phyloP scores from a whole-genome alignment of 2,797 vertebrate species.

The Loris lydekkerianus region DNA sequence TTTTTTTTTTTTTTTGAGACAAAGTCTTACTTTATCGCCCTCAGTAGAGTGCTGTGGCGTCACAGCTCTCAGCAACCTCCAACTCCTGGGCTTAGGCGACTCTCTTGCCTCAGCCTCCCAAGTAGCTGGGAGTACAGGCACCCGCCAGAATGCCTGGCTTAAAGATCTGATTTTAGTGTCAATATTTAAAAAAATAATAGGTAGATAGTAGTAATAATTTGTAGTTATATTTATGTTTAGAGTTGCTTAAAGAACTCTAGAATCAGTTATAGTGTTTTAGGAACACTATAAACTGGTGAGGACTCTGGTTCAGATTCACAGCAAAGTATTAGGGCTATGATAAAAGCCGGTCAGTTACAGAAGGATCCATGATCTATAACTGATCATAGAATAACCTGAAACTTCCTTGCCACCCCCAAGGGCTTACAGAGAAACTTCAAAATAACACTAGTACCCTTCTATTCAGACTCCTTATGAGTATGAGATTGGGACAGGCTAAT shows the following conservation, averaged over 20 bases:
- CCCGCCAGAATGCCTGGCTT: neutral
- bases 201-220: neutral
- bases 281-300: neutral
- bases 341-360: neutral
- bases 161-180: slow-evolving; percentile 32
- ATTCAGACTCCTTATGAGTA: neutral
- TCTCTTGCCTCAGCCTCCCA: too few species aligned
- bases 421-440: neutral
- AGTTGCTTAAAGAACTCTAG: neutral
- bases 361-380: neutral
- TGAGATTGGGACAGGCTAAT: neutral
- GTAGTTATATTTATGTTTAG: neutral
- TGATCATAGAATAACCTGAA: neutral
- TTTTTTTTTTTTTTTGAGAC: too few species aligned
- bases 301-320: neutral
- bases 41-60: too few species aligned
- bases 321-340: neutral
- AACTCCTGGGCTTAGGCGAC: too few species aligned
- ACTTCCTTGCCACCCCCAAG: slow-evolving; percentile 1
- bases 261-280: neutral
- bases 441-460: neutral
- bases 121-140: too few species aligned
- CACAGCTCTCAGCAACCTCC: too few species aligned
- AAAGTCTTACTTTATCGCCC: too few species aligned
- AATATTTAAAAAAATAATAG: slow-evolving; percentile 27